Evolutionary conservation across 2,888 invertebrate genomes (phyloP).

Genomic region (Trichopria drosophilae): DNA sequence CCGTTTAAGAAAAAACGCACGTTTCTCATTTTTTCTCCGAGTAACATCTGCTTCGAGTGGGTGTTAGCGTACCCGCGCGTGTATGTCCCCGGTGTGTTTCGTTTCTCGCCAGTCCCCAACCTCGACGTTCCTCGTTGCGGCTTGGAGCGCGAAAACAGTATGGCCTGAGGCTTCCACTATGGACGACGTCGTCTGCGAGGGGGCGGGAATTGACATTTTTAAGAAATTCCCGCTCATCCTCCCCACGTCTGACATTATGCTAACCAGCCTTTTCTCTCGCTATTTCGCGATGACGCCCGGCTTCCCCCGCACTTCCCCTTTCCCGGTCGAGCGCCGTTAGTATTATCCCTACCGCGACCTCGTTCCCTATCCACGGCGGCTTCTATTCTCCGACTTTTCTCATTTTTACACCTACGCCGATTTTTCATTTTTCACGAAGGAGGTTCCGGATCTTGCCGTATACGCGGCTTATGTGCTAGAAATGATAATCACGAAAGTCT

Average conservation of each 20-base stretch:
- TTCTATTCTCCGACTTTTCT: constrained; percentile 6
- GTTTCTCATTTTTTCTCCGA: constrained; percentile 12
- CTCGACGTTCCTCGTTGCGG: no score
- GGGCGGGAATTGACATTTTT: constrained; percentile 47
- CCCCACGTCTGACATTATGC: constrained; percentile 51
- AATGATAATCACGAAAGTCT: no score
- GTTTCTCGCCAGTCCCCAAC: no score
- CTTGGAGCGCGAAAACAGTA: no score
- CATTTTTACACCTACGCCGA: no score
- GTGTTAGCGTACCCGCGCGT: no score
- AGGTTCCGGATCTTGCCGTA: no score
- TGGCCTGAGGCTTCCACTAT: constrained; percentile 32
- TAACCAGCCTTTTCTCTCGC: constrained; percentile 46
- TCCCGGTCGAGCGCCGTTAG: constrained; percentile 49
- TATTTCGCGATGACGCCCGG: constrained; percentile 46
- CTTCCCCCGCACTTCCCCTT: constrained; percentile 33
- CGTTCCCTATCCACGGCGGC: constrained; percentile 4
- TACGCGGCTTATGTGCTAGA: no score
- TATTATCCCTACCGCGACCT: constrained; percentile 20
- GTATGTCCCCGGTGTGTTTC: no score
- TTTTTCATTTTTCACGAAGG: no score
- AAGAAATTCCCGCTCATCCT: constrained; percentile 48
- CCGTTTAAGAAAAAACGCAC: no score
- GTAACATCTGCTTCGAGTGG: no score
- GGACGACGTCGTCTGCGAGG: constrained; percentile 8